Conservation (phyloP, 2,113 vertebrate species). For the Actenoides lindsayi region DNA sequence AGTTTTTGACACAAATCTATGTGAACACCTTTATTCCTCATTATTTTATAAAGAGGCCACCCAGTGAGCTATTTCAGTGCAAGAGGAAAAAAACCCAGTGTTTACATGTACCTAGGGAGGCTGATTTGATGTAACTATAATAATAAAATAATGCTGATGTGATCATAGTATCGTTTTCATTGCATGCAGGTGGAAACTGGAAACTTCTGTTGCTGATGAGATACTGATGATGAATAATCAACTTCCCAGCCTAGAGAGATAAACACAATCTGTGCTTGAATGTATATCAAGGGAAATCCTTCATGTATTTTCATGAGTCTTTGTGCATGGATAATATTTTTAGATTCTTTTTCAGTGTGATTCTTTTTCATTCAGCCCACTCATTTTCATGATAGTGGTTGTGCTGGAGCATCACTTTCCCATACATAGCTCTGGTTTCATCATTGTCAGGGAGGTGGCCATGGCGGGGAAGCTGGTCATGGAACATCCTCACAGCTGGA, state of each 20-base stretch:
- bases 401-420: neutral
- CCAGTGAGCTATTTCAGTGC: neutral
- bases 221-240: constrained; percentile 57
- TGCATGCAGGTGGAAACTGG: neutral
- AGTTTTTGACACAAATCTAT: neutral
- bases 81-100: neutral
- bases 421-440: neutral
- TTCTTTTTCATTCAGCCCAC: neutral
- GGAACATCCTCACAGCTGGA: fast-evolving
- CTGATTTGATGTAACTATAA: constrained; percentile 24
- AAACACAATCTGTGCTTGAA: constrained; percentile 24
- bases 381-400: neutral
- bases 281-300: constrained; percentile 35
- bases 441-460: fast-evolving
- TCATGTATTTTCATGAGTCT: constrained; percentile 26
- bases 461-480: neutral
- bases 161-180: neutral
- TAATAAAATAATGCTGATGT: constrained; percentile 33
- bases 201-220: constrained; percentile 19
- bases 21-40: neutral
- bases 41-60: constrained; percentile 1
- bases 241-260: neutral
- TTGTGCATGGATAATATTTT: neutral
- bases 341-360: neutral
- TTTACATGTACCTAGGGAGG: neutral